These are phyloP conservation scores for Cossypha niveicapilla DNA, from an alignment of 2,797 vertebrate genomes.

Conservation along the genomic window DNA sequence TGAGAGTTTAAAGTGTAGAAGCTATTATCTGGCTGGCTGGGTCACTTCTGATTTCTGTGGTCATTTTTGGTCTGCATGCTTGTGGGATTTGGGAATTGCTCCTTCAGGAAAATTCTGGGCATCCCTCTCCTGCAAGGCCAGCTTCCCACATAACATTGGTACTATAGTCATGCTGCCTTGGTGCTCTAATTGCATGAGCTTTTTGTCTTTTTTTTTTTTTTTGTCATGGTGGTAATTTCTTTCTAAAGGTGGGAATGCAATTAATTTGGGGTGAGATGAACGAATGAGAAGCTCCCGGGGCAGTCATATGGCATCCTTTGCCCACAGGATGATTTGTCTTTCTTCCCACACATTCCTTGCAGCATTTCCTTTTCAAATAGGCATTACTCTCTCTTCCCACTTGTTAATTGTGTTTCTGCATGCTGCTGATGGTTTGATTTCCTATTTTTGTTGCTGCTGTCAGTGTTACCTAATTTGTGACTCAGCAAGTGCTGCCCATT, in stretches of 20 bases:
- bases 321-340: not conserved
- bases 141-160: not conserved
- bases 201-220: too few relatives aligned
- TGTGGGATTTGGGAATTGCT: not conserved
- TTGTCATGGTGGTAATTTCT: not conserved
- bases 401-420: not conserved
- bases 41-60: not conserved
- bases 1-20: not conserved
- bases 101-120: not conserved
- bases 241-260: not conserved
- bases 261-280: not conserved
- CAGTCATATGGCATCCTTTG: not conserved
- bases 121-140: rapidly evolving
- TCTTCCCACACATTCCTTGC: not conserved
- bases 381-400: not conserved
- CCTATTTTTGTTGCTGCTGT: not conserved
- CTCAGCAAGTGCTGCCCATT: not conserved
- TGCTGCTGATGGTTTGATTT: not conserved
- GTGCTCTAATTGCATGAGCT: not conserved
- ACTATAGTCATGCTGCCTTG: rapidly evolving
- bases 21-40: not conserved
- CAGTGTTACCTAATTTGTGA: not conserved
- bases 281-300: not conserved
- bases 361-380: not conserved
- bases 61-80: not conserved